Evolutionary conservation across 2,888 invertebrate species (phyloP).

Genomic region (Flexamia atlantica): DNA sequence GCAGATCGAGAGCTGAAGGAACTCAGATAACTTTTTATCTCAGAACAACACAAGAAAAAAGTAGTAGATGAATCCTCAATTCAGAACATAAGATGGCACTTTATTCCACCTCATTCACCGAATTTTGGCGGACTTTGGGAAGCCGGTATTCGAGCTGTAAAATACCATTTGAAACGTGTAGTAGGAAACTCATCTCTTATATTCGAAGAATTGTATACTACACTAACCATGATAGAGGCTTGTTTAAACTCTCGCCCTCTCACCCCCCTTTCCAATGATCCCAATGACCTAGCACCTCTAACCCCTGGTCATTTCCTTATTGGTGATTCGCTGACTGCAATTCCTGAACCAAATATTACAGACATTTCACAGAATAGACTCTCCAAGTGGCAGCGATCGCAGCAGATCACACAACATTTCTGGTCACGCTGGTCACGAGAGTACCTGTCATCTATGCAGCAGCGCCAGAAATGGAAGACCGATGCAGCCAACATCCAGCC

Average conservation of each 20-base stretch:
- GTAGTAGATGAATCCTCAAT: not conserved
- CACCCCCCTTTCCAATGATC: not conserved
- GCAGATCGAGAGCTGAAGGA: slow-evolving; percentile 44
- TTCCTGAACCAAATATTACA: slow-evolving; percentile 67
- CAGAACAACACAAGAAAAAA: not conserved
- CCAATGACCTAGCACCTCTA: slow-evolving; percentile 1
- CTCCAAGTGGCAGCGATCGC: not conserved
- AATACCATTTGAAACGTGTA: slow-evolving; percentile 71
- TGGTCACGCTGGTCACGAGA: slow-evolving; percentile 61
- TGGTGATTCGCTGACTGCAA: not conserved
- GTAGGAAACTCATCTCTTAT: slow-evolving; percentile 69
- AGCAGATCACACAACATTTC: slow-evolving; percentile 58
- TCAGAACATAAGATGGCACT: slow-evolving; percentile 71
- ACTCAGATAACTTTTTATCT: not conserved
- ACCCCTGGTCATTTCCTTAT: slow-evolving; percentile 37
- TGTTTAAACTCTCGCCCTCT: slow-evolving; percentile 23
- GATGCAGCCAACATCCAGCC: not conserved
- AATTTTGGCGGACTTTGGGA: slow-evolving; percentile 73
- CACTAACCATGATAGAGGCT: slow-evolving; percentile 6
- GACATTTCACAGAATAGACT: slow-evolving; percentile 2
- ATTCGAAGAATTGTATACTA: slow-evolving; percentile 72
- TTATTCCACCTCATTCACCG: slow-evolving; percentile 71
- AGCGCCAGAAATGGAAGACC: slow-evolving; percentile 14
- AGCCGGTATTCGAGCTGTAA: slow-evolving; percentile 72
- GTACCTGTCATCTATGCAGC: slow-evolving; percentile 44